Percentiles rank a stretch among this genome's conserved stretches.
phyloP scores from a whole-genome alignment of 2,113 vertebrate genomes.

The Xiphias gladius region DNA sequence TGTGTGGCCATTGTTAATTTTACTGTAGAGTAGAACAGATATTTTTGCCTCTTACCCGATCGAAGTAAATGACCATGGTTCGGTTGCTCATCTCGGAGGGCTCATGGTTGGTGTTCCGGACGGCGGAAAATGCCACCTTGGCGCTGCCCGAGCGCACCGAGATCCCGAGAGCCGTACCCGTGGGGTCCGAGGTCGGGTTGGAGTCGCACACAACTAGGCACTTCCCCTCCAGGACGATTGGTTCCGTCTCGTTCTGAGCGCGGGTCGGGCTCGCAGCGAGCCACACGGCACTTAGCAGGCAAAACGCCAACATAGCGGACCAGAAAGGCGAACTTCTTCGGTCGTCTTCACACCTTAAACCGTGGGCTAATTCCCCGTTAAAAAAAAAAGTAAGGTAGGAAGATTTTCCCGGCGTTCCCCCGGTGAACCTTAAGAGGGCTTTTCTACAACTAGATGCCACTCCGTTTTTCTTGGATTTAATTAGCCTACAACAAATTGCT shows the following conservation, averaged over 20 bases:
- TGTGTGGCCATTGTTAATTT: no score
- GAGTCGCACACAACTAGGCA: slow-evolving; percentile 98
- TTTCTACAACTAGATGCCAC: not conserved
- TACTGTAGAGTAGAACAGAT: not conserved
- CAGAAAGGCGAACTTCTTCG: slow-evolving; percentile 54
- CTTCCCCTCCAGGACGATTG: slow-evolving; percentile 96
- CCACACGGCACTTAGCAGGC: slow-evolving; percentile 87
- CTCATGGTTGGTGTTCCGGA: slow-evolving; percentile 98
- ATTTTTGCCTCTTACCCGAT: slow-evolving; percentile 86
- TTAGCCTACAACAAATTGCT: not conserved
- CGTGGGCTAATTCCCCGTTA: slow-evolving; percentile 36
- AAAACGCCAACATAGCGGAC: slow-evolving; percentile 83
- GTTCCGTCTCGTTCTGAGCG: slow-evolving; percentile 96
- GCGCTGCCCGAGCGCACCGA: slow-evolving; percentile 96
- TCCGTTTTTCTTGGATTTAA: slow-evolving; percentile 29
- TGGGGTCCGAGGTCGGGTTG: slow-evolving; percentile 94
- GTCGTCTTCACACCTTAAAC: slow-evolving; percentile 34
- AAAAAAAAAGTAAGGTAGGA: slow-evolving; percentile 28
- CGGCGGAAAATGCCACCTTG: slow-evolving; percentile 96
- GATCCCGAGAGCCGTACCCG: slow-evolving; percentile 95
- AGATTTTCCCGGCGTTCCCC: slow-evolving; percentile 51
- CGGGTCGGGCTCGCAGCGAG: slow-evolving; percentile 82
- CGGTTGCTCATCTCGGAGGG: slow-evolving; percentile 99
- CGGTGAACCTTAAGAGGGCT: not conserved
- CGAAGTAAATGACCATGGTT: slow-evolving; percentile 97